phyloP scores from a whole-genome alignment of 2,888 invertebrate species.

The Gnatocerus cornutus region DNA sequence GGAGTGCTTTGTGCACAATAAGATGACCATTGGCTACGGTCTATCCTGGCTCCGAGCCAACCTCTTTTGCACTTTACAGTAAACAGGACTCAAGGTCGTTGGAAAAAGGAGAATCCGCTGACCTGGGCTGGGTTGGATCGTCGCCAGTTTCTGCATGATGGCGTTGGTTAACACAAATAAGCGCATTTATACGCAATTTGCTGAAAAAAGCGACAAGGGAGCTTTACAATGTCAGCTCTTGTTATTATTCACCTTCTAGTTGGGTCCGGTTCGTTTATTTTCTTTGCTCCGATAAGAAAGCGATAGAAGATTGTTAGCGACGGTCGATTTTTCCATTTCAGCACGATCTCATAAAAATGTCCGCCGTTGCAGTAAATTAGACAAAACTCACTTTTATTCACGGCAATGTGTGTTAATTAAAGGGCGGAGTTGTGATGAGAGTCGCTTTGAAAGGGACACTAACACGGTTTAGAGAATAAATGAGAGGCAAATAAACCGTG shows the following conservation, averaged over 20 bases:
- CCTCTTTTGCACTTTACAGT: slow-evolving; percentile 12
- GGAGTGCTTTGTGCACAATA: slow-evolving; percentile 8
- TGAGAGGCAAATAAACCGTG: too few species aligned
- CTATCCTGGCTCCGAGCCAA: slow-evolving; percentile 15
- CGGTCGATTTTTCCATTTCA: slow-evolving; percentile 4
- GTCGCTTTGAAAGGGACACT: too few species aligned
- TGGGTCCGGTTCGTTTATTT: slow-evolving; percentile 2
- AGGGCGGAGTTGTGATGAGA: too few species aligned
- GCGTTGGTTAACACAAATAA: slow-evolving; percentile 15
- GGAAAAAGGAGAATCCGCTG: slow-evolving; percentile 8
- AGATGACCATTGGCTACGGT: slow-evolving; percentile 17
- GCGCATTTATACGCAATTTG: slow-evolving; percentile 15
- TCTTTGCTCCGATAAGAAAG: not conserved
- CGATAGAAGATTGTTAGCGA: not conserved
- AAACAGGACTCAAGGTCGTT: slow-evolving; percentile 21
- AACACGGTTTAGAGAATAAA: too few species aligned
- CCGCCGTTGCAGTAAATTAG: too few species aligned
- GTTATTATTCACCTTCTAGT: slow-evolving; percentile 12
- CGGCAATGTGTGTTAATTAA: too few species aligned
- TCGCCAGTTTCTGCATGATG: not conserved
- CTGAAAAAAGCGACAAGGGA: slow-evolving; percentile 4
- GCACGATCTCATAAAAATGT: not conserved
- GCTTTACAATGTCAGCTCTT: not conserved
- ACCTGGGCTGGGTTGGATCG: slow-evolving; percentile 2
- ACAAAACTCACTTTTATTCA: too few species aligned